Percentiles rank a stretch among this genome's conserved stretches.
Conservation (phyloP, 2,113 vertebrate species). For the Cnemophilus loriae region DNA sequence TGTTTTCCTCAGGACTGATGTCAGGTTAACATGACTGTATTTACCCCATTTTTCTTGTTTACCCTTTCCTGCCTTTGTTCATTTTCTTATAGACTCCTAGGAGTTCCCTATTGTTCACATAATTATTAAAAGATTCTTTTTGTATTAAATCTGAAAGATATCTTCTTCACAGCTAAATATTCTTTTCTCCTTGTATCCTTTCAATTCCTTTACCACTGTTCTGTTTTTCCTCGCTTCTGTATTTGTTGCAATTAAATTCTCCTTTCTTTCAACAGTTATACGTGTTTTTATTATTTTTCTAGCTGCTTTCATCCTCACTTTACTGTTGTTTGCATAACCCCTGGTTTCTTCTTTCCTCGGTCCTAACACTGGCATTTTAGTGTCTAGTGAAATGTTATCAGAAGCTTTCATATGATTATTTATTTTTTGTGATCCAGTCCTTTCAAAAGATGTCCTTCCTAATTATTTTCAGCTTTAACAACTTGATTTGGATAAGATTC, state of each 20-base stretch:
- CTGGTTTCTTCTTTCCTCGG: neutral
- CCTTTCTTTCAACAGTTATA: neutral
- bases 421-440: neutral
- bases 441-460: neutral
- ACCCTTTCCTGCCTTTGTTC: neutral
- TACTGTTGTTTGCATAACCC: slow-evolving; percentile 11
- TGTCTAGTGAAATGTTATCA: neutral
- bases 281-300: slow-evolving; percentile 6
- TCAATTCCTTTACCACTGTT: neutral
- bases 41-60: slow-evolving; percentile 35
- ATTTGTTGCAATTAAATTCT: neutral
- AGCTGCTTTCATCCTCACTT: neutral
- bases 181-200: neutral
- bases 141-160: neutral
- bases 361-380: neutral
- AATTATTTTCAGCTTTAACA: neutral
- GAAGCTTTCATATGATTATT: neutral
- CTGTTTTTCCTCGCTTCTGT: neutral
- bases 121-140: neutral
- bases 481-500: neutral
- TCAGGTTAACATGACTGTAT: slow-evolving; percentile 9
- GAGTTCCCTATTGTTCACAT: neutral
- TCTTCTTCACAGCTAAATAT: neutral
- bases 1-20: slow-evolving; percentile 42
- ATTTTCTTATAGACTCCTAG: neutral